A percentile compares a stretch with the other conserved stretches of the same genome.
Evolutionary conservation across 2,888 invertebrate species (phyloP).

Genomic region (Cistogaster globosa): DNA sequence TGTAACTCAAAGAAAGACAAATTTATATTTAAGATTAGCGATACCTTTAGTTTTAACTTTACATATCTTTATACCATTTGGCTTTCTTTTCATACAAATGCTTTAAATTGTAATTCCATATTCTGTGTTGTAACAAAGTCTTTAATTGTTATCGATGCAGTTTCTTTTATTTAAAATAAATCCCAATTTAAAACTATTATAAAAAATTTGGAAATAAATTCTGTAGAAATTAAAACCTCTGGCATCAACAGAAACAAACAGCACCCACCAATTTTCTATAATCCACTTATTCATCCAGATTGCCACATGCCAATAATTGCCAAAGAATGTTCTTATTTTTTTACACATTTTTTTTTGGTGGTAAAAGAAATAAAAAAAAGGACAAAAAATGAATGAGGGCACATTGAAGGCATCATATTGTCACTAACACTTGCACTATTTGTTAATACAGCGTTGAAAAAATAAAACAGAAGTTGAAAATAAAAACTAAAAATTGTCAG

Average conservation of each 20-base stretch:
- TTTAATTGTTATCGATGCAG: no score
- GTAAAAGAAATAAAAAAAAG: conserved; percentile 18
- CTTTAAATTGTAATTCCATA: no score
- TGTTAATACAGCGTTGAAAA: conserved; percentile 42
- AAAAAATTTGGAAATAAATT: conserved; percentile 25
- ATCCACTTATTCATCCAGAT: conserved; percentile 57
- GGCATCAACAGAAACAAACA: conserved; percentile 32
- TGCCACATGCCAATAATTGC: conserved; percentile 61
- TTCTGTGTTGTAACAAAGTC: no score
- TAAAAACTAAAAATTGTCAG: conserved; percentile 25
- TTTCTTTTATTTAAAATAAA: neutral
- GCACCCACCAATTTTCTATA: conserved; percentile 48
- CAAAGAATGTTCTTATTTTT: conserved; percentile 50
- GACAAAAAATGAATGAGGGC: neutral
- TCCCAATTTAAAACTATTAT: neutral
- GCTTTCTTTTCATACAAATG: no score
- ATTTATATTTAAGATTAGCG: no score
- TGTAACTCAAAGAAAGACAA: no score
- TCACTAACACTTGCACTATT: conserved; percentile 59
- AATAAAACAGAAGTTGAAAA: conserved; percentile 25
- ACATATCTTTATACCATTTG: no score
- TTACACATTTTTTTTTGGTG: conserved; percentile 16
- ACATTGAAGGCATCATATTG: conserved; percentile 66
- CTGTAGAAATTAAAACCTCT: conserved; percentile 32
- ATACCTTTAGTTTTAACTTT: no score